Evolutionary conservation across 2,888 invertebrate species (phyloP).

Genomic region (Spilarctia lutea): DNA sequence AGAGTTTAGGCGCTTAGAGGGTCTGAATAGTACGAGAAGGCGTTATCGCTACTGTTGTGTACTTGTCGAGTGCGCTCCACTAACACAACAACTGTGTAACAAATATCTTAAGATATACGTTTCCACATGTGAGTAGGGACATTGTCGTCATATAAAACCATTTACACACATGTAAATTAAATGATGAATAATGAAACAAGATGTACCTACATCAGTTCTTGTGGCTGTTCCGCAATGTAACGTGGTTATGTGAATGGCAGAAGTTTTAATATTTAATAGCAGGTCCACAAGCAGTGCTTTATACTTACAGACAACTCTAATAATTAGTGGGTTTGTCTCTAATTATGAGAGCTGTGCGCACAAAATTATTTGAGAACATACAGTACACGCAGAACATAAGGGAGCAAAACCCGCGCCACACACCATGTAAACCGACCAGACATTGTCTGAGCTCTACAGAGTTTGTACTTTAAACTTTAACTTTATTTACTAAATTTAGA

Average conservation of each 20-base stretch:
- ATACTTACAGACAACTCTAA: too few relatives aligned
- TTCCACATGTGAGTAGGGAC: too few relatives aligned
- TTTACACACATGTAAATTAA: too few relatives aligned
- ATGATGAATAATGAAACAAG: too few relatives aligned
- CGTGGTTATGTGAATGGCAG: not conserved
- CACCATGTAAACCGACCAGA: not conserved
- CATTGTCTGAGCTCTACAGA: not conserved
- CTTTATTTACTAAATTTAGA: not conserved
- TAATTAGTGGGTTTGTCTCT: too few relatives aligned
- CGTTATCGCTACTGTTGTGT: not conserved
- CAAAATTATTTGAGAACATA: not conserved
- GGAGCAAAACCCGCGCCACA: not conserved
- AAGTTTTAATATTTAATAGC: not conserved
- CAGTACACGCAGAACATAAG: too few relatives aligned
- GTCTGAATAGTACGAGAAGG: not conserved
- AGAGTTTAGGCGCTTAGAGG: not conserved
- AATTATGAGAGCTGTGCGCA: too few relatives aligned
- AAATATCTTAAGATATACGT: not conserved
- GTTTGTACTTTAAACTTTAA: not conserved
- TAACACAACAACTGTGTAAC: not conserved
- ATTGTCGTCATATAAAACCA: too few relatives aligned
- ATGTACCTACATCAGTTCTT: not conserved
- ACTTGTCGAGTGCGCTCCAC: not conserved
- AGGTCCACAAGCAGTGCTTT: too few relatives aligned
- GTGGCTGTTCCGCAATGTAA: not conserved